A percentile compares a stretch with the other conserved stretches of the same genome.
Evolutionary conservation across 2,888 invertebrate genomes (phyloP).

Genomic region (Dasypolia templi): DNA sequence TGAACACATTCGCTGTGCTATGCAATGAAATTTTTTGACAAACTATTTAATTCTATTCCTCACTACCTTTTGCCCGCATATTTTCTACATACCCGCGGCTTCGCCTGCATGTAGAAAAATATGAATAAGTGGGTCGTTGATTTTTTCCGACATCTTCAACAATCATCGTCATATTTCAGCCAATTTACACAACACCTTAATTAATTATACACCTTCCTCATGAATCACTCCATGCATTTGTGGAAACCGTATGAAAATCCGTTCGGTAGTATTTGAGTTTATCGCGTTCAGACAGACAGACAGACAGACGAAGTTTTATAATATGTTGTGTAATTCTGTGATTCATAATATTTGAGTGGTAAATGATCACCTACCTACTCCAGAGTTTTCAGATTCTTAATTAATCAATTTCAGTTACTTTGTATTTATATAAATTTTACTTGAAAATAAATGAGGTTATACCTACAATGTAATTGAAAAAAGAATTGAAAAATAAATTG

Average conservation of each 20-base stretch:
- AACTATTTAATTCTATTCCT: not conserved
- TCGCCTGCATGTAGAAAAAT: not conserved
- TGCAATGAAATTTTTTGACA: conserved; percentile 8
- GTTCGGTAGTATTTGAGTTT: not conserved
- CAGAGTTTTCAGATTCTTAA: not conserved
- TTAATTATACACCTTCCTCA: not conserved
- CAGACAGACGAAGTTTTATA: not conserved
- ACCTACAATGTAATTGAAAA: not conserved
- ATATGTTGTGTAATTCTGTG: not conserved
- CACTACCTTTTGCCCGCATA: not conserved
- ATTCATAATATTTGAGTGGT: not conserved
- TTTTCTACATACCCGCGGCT: too few relatives aligned
- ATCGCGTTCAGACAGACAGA: not conserved
- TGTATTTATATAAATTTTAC: conserved; percentile 21
- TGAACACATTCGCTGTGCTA: conserved; percentile 52
- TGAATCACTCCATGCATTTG: not conserved
- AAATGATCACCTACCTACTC: not conserved
- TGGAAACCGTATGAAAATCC: not conserved
- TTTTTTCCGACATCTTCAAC: not conserved
- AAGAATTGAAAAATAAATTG: not conserved
- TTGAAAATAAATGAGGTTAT: conserved; percentile 18
- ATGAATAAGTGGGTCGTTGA: too few relatives aligned
- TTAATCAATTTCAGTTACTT: conserved; percentile 3
- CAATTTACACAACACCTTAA: not conserved
- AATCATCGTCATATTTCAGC: not conserved